phyloP scores from a whole-genome alignment of 2,888 invertebrate species.

The Zhengitettix transpicula region DNA sequence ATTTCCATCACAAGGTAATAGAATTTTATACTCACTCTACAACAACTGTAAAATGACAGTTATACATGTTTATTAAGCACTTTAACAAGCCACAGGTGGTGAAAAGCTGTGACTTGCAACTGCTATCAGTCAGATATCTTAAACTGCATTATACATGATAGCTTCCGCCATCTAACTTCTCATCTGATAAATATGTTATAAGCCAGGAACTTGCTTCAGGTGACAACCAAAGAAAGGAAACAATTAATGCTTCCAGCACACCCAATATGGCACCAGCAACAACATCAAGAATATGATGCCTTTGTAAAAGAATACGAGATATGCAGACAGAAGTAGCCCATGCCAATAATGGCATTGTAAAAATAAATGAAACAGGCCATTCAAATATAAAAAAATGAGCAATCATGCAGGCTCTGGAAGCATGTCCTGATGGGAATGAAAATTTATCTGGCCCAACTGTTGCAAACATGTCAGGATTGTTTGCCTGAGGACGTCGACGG shows the following conservation, averaged over 20 bases:
- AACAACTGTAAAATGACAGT: too few relatives aligned
- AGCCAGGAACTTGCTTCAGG: constrained; percentile 40
- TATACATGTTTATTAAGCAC: too few relatives aligned
- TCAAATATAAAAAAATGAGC: constrained; percentile 51
- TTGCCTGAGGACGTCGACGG: constrained; percentile 54
- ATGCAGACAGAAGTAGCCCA: constrained; percentile 62
- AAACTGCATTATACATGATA: constrained; percentile 39
- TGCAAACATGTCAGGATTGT: constrained; percentile 47
- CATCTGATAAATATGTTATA: constrained; percentile 45
- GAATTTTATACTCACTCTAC: too few relatives aligned
- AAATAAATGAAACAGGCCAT: constrained; percentile 41
- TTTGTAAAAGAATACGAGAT: constrained; percentile 64
- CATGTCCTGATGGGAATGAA: constrained; percentile 90
- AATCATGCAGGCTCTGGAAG: constrained; percentile 66
- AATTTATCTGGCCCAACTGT: constrained; percentile 71
- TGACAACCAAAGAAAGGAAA: constrained; percentile 51
- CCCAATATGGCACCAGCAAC: constrained; percentile 59
- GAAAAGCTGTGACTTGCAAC: too few relatives aligned
- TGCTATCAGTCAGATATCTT: too few relatives aligned
- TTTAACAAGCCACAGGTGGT: too few relatives aligned
- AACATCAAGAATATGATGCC: constrained; percentile 81
- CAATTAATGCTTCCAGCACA: constrained; percentile 40
- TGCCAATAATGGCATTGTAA: constrained; percentile 43
- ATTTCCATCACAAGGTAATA: too few relatives aligned
- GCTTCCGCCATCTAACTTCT: constrained; percentile 49